phyloP scores from a whole-genome alignment of 2,888 invertebrate species.

The Ceramica pisi region DNA sequence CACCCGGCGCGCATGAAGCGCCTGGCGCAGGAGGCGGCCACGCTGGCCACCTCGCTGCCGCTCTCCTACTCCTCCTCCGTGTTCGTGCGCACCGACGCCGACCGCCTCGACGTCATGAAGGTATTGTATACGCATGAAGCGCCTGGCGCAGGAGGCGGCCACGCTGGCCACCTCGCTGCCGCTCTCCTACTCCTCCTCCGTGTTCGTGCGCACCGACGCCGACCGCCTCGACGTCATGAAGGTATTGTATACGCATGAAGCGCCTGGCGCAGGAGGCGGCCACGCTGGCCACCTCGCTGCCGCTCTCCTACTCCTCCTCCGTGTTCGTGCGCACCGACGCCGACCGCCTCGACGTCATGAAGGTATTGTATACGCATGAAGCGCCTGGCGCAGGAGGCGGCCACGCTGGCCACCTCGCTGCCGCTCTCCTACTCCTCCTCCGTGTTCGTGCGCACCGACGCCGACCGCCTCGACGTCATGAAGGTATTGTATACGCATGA shows the following conservation, averaged over 20 bases:
- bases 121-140: slow-evolving; percentile 89
- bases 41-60: slow-evolving; percentile 97
- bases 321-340: slow-evolving; percentile 99
- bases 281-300: slow-evolving; percentile 97
- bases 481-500: too few relatives aligned
- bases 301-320: slow-evolving; percentile 97
- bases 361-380: too few relatives aligned
- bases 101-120: slow-evolving; percentile 98
- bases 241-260: too few relatives aligned
- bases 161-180: slow-evolving; percentile 98
- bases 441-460: slow-evolving; percentile 98
- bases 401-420: slow-evolving; percentile 97
- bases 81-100: slow-evolving; percentile 98
- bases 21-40: slow-evolving; percentile 98
- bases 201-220: slow-evolving; percentile 98
- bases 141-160: slow-evolving; percentile 98
- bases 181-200: slow-evolving; percentile 97
- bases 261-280: slow-evolving; percentile 98
- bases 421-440: slow-evolving; percentile 98
- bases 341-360: slow-evolving; percentile 97
- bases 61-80: slow-evolving; percentile 98
- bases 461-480: slow-evolving; percentile 97
- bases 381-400: slow-evolving; percentile 98
- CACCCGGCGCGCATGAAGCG: slow-evolving; percentile 97
- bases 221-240: slow-evolving; percentile 98